Evolutionary conservation across 2,797 vertebrate genomes (phyloP).

Genomic region (Oreonectes daqikongensis): DNA sequence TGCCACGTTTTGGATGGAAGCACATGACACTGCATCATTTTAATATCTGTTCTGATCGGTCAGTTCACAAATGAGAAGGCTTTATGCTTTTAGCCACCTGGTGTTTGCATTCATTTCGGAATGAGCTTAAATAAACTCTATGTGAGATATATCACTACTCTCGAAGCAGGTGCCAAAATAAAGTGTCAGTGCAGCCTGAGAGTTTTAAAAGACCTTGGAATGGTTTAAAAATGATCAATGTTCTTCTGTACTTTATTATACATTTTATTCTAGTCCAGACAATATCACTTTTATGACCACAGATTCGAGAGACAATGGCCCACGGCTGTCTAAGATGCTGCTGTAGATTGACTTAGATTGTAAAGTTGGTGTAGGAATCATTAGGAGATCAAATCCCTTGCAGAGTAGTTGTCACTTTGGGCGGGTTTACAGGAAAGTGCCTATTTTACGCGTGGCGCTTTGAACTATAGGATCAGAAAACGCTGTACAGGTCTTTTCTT

Average conservation of each 20-base stretch:
- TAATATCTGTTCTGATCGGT: neutral
- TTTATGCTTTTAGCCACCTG: neutral
- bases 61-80: neutral
- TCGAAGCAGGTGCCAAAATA: slow-evolving; percentile 16
- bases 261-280: slow-evolving; percentile 21
- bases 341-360: slow-evolving; percentile 1
- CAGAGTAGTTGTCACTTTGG: slow-evolving; percentile 11
- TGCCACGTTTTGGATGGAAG: neutral
- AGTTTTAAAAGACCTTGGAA: slow-evolving; percentile 25
- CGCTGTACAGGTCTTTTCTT: slow-evolving; percentile 42
- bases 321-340: slow-evolving; percentile 24
- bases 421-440: neutral
- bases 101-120: neutral
- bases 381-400: slow-evolving; percentile 16
- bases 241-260: slow-evolving; percentile 1
- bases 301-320: slow-evolving; percentile 30
- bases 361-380: neutral
- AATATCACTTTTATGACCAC: slow-evolving; percentile 20
- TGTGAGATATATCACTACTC: slow-evolving; percentile 9
- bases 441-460: slow-evolving; percentile 5
- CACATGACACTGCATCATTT: neutral
- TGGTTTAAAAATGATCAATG: neutral
- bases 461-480: slow-evolving; percentile 42
- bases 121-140: slow-evolving; percentile 20
- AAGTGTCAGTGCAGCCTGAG: slow-evolving; percentile 25